These are phyloP conservation scores for Telmatherina bonti DNA, from an alignment of 2,797 vertebrate species.

Conservation along the genomic window DNA sequence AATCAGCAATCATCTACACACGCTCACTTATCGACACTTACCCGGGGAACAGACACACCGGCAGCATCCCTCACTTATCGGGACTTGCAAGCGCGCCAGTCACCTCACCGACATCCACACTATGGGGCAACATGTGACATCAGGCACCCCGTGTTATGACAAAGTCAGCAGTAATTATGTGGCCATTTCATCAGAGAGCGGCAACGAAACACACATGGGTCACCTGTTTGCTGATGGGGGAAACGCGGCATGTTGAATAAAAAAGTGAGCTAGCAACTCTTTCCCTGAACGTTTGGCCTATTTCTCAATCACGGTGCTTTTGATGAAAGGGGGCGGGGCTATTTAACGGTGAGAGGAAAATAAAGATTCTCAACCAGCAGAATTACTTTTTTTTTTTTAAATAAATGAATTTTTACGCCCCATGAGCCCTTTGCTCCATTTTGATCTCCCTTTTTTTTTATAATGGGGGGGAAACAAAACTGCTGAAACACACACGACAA, in stretches of 20 bases:
- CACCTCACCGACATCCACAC: conserved; percentile 21
- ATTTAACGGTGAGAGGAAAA: conserved; percentile 29
- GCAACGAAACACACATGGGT: conserved; percentile 51
- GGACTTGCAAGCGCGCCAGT: conserved; percentile 39
- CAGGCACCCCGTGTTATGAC: conserved; percentile 63
- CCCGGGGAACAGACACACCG: conserved; percentile 46
- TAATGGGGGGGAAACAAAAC: conserved; percentile 52
- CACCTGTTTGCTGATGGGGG: conserved; percentile 52
- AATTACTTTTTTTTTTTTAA: conserved; percentile 54
- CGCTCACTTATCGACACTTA: conserved; percentile 68
- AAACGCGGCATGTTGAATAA: conserved; percentile 30
- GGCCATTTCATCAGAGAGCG: conserved; percentile 70
- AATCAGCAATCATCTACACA: conserved; percentile 83
- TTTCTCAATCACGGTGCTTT: conserved; percentile 66
- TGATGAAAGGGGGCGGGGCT: conserved; percentile 58
- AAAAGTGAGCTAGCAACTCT: conserved; percentile 40
- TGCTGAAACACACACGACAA: conserved; percentile 40
- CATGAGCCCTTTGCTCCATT: conserved; percentile 67
- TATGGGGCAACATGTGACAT: conserved; percentile 34
- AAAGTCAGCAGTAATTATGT: conserved; percentile 74
- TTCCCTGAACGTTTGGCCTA: conserved; percentile 40
- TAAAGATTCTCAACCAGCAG: conserved; percentile 34
- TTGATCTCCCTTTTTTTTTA: conserved; percentile 61
- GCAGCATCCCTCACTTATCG: conserved; percentile 45
- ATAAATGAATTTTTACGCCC: conserved; percentile 74